Evolutionary conservation across 2,797 vertebrate species (phyloP), one percentile per base, ranked within the genome.

Genomic region (Fringilla coelebs): DNA sequence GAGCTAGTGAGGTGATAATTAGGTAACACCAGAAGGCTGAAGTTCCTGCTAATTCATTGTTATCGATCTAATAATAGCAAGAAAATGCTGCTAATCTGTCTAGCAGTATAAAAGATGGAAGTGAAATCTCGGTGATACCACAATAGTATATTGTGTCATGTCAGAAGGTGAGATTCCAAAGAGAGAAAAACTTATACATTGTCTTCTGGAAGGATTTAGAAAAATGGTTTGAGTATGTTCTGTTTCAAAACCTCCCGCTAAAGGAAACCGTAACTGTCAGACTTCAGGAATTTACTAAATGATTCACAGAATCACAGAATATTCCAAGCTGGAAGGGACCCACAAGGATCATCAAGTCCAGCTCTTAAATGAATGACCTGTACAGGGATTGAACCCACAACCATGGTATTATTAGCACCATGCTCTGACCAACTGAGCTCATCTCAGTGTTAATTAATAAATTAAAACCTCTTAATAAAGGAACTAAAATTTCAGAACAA

Each of bases 141-240:
- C 45, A 85, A 13, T 0, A 68, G 8, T 36, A 26, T 17, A 43
- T 36, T 29, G 8, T 26, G 49, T 22, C 9, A 2, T 14, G n/a
- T 20, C 34, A 73, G 24, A 16, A 55, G 16, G 36, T 71, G 19
- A 77, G 34, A 87, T 68, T 57, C 22, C 41, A 80, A 46, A 90
- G 55, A n/a, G 11, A 65, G 11, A 63, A 66, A 60, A 51, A 24
- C 6, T 46, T 43, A 9, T 0, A 52, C 2, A 0, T 13, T 49
- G 19, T 63, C 46, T 66, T 75, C 48, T 1, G 2, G 45, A 36
- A 77, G 20, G 24, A 74, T 57, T 92, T 14, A 45, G 17, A 83
- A 80, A 74, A 48, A 57, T 7, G 7, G 8, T 77, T 74, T 77
- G 61, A 76, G 52, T 17, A 38, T 38, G 31, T 43, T 90, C 43